phyloP scores from a whole-genome alignment of 2,888 invertebrate genomes.

The Drosophila macrothrix region DNA sequence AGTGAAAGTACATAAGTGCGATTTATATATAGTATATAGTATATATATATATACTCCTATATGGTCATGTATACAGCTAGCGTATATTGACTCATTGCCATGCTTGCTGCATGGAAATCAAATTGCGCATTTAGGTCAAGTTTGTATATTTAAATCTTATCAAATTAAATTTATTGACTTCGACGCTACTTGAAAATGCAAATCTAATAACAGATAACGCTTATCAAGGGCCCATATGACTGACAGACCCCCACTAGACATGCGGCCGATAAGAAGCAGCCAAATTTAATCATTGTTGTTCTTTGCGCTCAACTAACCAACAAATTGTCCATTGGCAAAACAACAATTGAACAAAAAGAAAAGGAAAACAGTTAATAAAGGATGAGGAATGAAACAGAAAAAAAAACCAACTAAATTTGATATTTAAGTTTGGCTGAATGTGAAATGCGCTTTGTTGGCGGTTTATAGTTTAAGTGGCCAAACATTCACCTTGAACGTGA shows the following conservation, averaged over 20 bases:
- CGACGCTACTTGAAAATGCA: conserved; percentile 31
- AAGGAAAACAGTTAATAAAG: conserved; percentile 8
- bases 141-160: conserved; percentile 23
- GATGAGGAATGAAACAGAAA: neutral
- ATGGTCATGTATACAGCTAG: neutral
- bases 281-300: conserved; percentile 15
- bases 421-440: conserved; percentile 13
- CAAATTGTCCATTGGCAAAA: conserved; percentile 3
- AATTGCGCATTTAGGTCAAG: conserved; percentile 77
- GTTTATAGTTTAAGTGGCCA: conserved; percentile 22
- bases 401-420: neutral
- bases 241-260: conserved; percentile 71
- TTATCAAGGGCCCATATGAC: conserved; percentile 31
- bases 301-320: conserved; percentile 37
- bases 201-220: conserved; percentile 54
- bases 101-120: conserved; percentile 17
- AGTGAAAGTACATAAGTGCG: conserved; percentile 66
- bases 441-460: conserved; percentile 33
- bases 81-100: conserved; percentile 20
- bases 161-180: conserved; percentile 12
- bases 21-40: conserved; percentile 12
- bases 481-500: conserved; percentile 81
- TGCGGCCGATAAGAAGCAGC: conserved; percentile 29
- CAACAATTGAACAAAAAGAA: neutral
- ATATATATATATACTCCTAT: no score